These are phyloP conservation scores for Poeciliopsis turrubarensis DNA, from an alignment of 2,113 vertebrate species.

Conservation along the genomic window DNA sequence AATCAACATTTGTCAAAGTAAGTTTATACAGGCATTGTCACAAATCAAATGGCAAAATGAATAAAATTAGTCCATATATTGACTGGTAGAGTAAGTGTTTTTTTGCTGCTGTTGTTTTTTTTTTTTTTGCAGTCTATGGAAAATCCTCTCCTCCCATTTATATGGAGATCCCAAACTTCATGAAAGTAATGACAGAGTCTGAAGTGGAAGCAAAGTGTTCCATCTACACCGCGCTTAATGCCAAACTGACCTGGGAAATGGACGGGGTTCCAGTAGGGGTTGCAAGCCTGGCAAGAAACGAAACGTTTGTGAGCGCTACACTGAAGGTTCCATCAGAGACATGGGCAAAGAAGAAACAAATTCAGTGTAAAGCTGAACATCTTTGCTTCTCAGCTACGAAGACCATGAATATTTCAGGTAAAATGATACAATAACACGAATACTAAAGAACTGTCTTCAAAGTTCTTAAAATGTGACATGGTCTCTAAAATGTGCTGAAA, in stretches of 20 bases:
- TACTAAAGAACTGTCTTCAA: background rate
- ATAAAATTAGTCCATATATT: background rate
- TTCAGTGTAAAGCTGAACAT: slow-evolving; percentile 69
- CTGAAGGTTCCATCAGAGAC: background rate
- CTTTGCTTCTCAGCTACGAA: slow-evolving; percentile 48
- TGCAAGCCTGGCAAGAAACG: accelerated
- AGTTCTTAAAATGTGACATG: too few relatives aligned
- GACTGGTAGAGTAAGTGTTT: too few relatives aligned
- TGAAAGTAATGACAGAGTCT: slow-evolving; percentile 6
- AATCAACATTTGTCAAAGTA: slow-evolving; percentile 67
- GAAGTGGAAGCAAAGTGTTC: slow-evolving; percentile 48
- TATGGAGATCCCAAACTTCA: slow-evolving; percentile 41
- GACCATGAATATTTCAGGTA: background rate
- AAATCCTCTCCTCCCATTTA: slow-evolving; percentile 14
- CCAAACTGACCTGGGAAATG: slow-evolving; percentile 56
- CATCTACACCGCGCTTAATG: slow-evolving; percentile 32
- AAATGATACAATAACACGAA: background rate
- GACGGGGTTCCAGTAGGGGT: accelerated
- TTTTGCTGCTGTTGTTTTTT: background rate
- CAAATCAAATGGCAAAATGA: background rate
- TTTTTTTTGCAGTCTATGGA: slow-evolving; percentile 27
- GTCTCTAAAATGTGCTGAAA: too few relatives aligned
- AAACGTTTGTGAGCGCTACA: slow-evolving; percentile 13
- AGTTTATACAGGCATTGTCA: slow-evolving; percentile 23
- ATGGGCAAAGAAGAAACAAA: slow-evolving; percentile 29